Conservation (phyloP, 2,113 vertebrate genomes). For the Seriola quinqueradiata region DNA sequence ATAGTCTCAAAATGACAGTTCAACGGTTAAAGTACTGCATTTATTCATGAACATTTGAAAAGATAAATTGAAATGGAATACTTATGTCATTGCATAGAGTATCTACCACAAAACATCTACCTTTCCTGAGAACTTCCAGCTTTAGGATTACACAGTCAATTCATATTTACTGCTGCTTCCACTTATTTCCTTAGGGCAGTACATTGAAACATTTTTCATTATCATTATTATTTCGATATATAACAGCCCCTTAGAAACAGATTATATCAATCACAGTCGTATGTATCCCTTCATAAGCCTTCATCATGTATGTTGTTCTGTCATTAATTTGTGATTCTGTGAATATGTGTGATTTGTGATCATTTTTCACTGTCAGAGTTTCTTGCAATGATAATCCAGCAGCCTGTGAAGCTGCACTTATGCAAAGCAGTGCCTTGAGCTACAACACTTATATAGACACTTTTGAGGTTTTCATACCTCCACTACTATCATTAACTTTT, state of each 20-base stretch:
- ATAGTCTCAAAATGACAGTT: conserved; percentile 19
- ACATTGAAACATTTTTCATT: neutral
- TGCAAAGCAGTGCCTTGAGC: neutral
- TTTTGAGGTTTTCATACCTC: neutral
- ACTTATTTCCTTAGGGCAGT: neutral
- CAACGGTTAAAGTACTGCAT: conserved; percentile 15
- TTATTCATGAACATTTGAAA: conserved; percentile 28
- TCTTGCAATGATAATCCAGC: neutral
- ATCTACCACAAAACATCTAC: conserved; percentile 5
- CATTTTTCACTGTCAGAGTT: neutral
- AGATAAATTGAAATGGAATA: neutral
- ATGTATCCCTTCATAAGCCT: neutral
- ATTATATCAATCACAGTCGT: no score
- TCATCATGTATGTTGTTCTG: neutral
- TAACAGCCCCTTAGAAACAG: neutral
- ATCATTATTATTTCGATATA: neutral
- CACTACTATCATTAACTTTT: neutral
- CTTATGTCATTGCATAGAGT: neutral
- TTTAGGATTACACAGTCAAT: neutral
- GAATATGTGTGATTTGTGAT: neutral
- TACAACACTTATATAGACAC: neutral
- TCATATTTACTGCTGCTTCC: neutral
- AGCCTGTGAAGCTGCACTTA: neutral
- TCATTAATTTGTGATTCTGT: neutral
- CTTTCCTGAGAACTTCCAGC: neutral